A percentile compares a stretch with the other conserved stretches of the same genome.
Conservation (phyloP, 35 echinoderm and acorn worm genomes). For the Diadema setosum region DNA sequence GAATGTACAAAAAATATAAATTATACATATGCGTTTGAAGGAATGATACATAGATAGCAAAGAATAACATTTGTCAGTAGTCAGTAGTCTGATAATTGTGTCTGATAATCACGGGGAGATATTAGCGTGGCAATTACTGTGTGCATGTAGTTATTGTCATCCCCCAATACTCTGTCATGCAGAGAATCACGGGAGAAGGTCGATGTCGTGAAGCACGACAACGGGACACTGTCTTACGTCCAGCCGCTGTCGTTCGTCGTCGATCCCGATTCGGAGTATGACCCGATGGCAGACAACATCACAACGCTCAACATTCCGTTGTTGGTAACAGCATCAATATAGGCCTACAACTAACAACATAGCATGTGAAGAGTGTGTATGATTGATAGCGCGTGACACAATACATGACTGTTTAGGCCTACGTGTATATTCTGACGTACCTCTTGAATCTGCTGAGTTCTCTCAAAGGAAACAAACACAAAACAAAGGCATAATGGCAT, state of each 20-base stretch:
- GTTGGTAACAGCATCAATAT: conserved; percentile 35
- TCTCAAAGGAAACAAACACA: neutral
- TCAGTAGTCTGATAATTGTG: too few relatives aligned
- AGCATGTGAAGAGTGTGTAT: neutral
- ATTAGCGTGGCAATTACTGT: too few relatives aligned
- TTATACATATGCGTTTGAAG: too few relatives aligned
- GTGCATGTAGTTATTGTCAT: too few relatives aligned
- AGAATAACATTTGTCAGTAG: too few relatives aligned
- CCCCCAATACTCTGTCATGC: too few relatives aligned
- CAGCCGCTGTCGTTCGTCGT: conserved; percentile 43
- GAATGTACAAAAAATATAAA: too few relatives aligned
- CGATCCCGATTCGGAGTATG: conserved; percentile 48
- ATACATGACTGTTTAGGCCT: neutral
- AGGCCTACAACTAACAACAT: neutral
- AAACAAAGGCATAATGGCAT: too few relatives aligned
- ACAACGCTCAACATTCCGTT: conserved; percentile 75
- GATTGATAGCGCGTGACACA: neutral
- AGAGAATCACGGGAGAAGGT: conserved; percentile 62
- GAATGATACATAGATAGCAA: too few relatives aligned
- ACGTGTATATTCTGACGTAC: neutral
- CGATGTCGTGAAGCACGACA: conserved; percentile 14
- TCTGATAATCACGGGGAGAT: too few relatives aligned
- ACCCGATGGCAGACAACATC: conserved; percentile 36
- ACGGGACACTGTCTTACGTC: conserved; percentile 71
- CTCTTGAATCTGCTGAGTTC: neutral